Conservation (phyloP, 1,140 invertebrate species). For the Drosophila azteca region DNA sequence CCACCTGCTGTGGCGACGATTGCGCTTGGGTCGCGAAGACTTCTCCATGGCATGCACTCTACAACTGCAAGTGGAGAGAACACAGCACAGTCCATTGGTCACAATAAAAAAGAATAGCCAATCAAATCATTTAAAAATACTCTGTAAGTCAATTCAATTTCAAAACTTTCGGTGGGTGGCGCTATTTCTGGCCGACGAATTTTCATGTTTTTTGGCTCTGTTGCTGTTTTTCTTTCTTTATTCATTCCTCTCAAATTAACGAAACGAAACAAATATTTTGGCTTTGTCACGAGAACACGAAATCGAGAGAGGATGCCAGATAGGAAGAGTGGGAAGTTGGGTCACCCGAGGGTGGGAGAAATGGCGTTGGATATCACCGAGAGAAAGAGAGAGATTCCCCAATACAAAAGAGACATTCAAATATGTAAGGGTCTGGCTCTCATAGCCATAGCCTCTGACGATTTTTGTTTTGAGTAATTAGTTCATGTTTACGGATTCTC, state of each 20-base stretch:
- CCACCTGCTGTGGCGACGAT: slow-evolving; percentile 85
- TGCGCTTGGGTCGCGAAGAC: slow-evolving; percentile 85
- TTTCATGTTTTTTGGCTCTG: slow-evolving; percentile 76
- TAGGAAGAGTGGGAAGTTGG: background rate
- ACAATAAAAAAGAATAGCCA: slow-evolving; percentile 47
- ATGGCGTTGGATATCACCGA: slow-evolving; percentile 34
- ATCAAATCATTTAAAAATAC: slow-evolving; percentile 49
- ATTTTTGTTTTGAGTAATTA: background rate
- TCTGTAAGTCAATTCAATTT: slow-evolving; percentile 68
- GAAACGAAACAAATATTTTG: slow-evolving; percentile 64
- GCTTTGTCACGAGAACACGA: slow-evolving; percentile 30
- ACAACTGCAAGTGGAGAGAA: slow-evolving; percentile 17
- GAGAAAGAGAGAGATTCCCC: slow-evolving; percentile 15
- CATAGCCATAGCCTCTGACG: background rate
- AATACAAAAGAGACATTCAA: background rate
- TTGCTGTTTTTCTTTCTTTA: slow-evolving; percentile 55
- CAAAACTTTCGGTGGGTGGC: slow-evolving; percentile 74
- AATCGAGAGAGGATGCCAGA: background rate
- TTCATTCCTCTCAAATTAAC: slow-evolving; percentile 34
- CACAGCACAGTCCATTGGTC: slow-evolving; percentile 29
- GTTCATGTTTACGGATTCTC: slow-evolving; percentile 25
- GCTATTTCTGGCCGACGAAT: slow-evolving; percentile 69
- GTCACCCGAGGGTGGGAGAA: slow-evolving; percentile 16
- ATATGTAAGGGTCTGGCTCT: slow-evolving; percentile 29
- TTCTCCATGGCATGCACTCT: slow-evolving; percentile 55